These are phyloP conservation scores for Carpatolechia fugitivella DNA, from an alignment of 2,888 invertebrate species.

Conservation along the genomic window DNA sequence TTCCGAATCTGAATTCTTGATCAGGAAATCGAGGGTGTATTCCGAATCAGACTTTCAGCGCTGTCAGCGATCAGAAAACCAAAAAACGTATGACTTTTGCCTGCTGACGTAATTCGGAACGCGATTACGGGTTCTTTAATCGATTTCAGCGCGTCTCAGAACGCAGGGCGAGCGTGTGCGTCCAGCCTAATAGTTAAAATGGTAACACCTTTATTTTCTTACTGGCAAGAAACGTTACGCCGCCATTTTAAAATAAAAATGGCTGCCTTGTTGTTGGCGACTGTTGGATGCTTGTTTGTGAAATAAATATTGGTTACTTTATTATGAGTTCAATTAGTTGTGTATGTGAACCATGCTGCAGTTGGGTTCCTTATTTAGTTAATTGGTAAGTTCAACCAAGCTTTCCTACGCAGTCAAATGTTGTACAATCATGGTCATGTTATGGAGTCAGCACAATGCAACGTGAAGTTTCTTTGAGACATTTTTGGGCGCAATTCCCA, in stretches of 20 bases:
- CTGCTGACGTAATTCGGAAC: too few species aligned
- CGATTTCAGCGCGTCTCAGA: too few species aligned
- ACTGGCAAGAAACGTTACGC: not conserved
- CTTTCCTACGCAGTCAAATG: slow-evolving; percentile 8
- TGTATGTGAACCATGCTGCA: slow-evolving; percentile 41
- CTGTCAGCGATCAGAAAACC: too few species aligned
- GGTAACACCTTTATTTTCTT: not conserved
- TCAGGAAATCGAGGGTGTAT: too few species aligned
- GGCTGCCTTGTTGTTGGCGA: slow-evolving; percentile 77
- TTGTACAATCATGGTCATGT: slow-evolving; percentile 9
- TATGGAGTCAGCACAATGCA: slow-evolving; percentile 56
- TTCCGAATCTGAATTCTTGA: too few species aligned
- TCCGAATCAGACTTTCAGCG: too few species aligned
- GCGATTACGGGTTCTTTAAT: too few species aligned
- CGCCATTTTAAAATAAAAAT: slow-evolving; percentile 62
- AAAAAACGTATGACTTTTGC: too few species aligned
- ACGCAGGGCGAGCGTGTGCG: too few species aligned
- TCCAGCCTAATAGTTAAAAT: too few species aligned
- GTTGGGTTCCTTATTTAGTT: slow-evolving; percentile 40
- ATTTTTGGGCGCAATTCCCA: slow-evolving; percentile 29
- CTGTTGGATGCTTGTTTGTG: slow-evolving; percentile 72
- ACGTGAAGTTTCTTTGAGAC: slow-evolving; percentile 48
- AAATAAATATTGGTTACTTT: slow-evolving; percentile 63
- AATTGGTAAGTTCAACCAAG: slow-evolving; percentile 49
- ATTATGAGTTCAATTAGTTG: slow-evolving; percentile 52